phyloP scores from a whole-genome alignment of 2,888 invertebrate genomes.

The Cephus pygmeus region DNA sequence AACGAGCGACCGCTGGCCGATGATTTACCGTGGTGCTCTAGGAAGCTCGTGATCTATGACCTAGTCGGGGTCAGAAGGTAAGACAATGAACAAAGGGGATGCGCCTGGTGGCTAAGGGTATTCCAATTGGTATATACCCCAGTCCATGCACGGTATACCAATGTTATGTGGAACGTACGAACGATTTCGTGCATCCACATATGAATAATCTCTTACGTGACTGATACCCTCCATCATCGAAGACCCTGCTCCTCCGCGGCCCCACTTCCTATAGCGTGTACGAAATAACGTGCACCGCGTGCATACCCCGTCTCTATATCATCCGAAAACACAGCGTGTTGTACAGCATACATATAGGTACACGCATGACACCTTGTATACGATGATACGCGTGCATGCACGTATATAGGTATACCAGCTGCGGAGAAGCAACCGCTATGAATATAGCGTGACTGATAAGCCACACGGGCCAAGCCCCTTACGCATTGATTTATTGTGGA shows the following conservation, averaged over 20 bases:
- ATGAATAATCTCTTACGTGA: background rate
- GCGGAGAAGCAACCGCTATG: background rate
- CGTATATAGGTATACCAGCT: background rate
- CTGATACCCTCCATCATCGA: background rate
- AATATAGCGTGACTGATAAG: constrained; percentile 43
- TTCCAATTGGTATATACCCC: constrained; percentile 8
- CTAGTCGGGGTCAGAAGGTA: constrained; percentile 31
- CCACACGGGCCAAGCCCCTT: constrained; percentile 22
- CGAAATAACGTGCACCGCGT: background rate
- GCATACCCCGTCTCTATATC: background rate
- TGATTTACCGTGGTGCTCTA: constrained; percentile 50
- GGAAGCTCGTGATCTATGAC: constrained; percentile 49
- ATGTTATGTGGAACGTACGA: background rate
- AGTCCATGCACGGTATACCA: constrained; percentile 8
- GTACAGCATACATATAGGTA: background rate
- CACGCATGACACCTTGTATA: background rate
- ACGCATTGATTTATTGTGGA: background rate
- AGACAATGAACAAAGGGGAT: constrained; percentile 46
- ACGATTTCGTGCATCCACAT: background rate
- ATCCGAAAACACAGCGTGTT: background rate
- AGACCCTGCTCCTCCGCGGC: background rate
- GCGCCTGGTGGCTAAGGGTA: constrained; percentile 17
- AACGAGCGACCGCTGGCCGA: constrained; percentile 45
- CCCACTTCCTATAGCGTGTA: background rate
- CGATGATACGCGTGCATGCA: background rate